Evolutionary conservation across 2,113 vertebrate genomes (phyloP).

Genomic region (Ailuropoda melanoleuca): DNA sequence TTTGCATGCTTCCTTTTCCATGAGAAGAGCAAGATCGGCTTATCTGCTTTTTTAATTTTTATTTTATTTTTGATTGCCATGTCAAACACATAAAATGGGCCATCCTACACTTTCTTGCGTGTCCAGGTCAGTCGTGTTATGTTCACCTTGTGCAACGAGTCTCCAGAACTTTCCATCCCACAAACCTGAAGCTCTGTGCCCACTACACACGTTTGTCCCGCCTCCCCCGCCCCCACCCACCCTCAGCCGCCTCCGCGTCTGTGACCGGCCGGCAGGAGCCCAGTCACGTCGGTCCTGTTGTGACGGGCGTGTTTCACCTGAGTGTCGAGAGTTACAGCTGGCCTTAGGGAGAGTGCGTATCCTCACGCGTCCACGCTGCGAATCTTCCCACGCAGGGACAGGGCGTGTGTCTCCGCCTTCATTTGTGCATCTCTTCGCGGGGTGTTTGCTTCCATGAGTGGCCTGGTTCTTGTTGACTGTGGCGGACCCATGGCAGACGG

Average conservation of each 20-base stretch:
- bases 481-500: fast-evolving
- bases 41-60: not conserved
- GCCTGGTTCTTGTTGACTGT: fast-evolving
- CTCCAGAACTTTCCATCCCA: not conserved
- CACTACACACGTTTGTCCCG: not conserved
- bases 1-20: not conserved
- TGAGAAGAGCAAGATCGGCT: not conserved
- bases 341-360: not conserved
- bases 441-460: not conserved
- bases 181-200: not conserved
- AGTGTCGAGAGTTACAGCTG: not conserved
- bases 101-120: no score
- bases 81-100: not conserved
- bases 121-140: no score
- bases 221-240: not conserved
- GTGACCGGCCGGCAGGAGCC: not conserved
- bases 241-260: fast-evolving
- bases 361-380: not conserved
- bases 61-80: not conserved
- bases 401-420: no score
- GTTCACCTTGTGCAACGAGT: not conserved
- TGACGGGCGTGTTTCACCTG: not conserved
- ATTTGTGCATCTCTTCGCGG: not conserved
- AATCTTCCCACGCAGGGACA: not conserved
- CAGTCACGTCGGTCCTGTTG: not conserved